Conservation (phyloP, 2,797 vertebrate species). For the Melanotaenia parkinsoni region DNA sequence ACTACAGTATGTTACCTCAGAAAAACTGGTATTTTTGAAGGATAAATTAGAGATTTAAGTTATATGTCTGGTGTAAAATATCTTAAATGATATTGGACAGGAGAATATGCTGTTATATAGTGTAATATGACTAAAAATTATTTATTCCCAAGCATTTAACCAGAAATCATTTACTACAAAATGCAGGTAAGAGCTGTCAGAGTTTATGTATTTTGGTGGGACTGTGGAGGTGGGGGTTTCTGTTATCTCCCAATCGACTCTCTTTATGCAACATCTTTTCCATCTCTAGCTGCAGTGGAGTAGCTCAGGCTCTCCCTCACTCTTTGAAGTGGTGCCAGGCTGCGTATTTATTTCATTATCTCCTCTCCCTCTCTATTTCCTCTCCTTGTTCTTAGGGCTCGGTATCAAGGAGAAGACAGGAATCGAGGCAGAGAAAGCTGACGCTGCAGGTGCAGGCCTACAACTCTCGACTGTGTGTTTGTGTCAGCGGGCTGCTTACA, state of each 20-base stretch:
- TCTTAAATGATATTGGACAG: background rate
- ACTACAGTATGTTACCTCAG: background rate
- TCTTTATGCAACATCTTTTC: conserved; percentile 66
- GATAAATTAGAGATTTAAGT: background rate
- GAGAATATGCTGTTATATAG: background rate
- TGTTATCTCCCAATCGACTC: conserved; percentile 59
- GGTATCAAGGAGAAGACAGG: conserved; percentile 62
- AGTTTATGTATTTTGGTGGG: conserved; percentile 24
- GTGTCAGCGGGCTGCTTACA: conserved; percentile 26
- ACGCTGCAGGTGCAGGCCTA: conserved; percentile 64
- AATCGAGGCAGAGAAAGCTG: conserved; percentile 59
- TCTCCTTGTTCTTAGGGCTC: conserved; percentile 66
- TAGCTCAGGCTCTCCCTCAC: conserved; percentile 60
- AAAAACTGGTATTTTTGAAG: background rate
- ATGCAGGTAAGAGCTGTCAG: conserved; percentile 36
- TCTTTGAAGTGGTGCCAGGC: conserved; percentile 78
- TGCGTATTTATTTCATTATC: conserved; percentile 79
- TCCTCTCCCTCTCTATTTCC: conserved; percentile 69
- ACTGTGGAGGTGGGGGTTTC: conserved; percentile 39
- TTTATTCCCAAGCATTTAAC: conserved; percentile 8
- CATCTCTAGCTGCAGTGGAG: conserved; percentile 58
- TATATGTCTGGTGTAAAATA: no score
- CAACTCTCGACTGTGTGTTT: conserved; percentile 41
- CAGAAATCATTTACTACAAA: background rate
- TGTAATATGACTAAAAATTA: conserved; percentile 9